Evolutionary conservation across 2,888 invertebrate species (phyloP).

Genomic region (Aphidoletes aphidimyza): DNA sequence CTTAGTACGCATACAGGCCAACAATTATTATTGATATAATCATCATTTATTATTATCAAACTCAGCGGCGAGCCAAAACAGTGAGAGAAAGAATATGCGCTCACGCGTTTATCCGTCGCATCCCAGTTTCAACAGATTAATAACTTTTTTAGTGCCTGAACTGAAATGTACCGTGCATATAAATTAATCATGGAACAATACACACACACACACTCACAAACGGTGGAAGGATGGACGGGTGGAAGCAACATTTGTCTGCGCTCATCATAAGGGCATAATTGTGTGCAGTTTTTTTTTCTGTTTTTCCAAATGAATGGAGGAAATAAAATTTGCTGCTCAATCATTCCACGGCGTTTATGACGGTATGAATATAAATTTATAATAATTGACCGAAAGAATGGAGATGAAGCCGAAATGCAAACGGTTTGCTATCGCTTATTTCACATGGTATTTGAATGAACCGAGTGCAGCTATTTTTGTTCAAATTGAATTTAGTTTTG

Average conservation of each 20-base stretch:
- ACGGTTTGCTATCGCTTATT: too few species aligned
- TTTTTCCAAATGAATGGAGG: neutral
- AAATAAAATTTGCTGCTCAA: neutral
- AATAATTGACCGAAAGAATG: too few species aligned
- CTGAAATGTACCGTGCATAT: neutral
- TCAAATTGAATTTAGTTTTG: too few species aligned
- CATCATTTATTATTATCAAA: slow-evolving; percentile 48
- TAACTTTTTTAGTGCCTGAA: neutral
- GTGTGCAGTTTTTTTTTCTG: neutral
- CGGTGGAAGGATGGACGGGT: slow-evolving; percentile 19
- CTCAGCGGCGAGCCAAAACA: neutral
- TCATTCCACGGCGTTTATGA: neutral
- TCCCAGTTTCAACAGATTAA: neutral
- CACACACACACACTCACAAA: too few species aligned
- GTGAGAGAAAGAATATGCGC: neutral
- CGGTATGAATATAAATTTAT: slow-evolving; percentile 12
- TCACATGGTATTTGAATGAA: too few species aligned
- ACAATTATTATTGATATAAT: slow-evolving; percentile 41
- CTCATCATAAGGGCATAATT: slow-evolving; percentile 35
- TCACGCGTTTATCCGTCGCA: too few species aligned
- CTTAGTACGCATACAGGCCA: neutral
- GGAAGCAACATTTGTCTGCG: neutral
- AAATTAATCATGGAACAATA: neutral
- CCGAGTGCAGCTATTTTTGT: too few species aligned
- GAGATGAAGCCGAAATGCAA: too few species aligned